Conservation (phyloP, 2,797 vertebrate genomes). For the Limosa lapponica region DNA sequence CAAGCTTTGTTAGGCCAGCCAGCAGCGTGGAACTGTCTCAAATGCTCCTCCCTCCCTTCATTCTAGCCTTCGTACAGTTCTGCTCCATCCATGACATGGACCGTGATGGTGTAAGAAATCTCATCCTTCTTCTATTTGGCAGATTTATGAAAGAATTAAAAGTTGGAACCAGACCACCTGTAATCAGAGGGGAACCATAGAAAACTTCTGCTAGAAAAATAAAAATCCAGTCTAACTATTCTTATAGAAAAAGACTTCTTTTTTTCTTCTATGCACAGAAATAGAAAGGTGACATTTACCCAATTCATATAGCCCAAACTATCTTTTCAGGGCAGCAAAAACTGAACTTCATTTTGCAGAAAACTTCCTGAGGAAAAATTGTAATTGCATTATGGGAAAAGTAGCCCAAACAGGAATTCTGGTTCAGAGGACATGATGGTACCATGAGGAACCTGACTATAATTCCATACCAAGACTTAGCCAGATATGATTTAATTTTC, state of each 20-base stretch:
- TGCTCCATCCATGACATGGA: background rate
- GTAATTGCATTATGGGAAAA: background rate
- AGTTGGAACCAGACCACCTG: background rate
- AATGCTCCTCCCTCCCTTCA: background rate
- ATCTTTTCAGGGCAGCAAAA: background rate
- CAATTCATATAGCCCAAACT: background rate
- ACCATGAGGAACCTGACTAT: background rate
- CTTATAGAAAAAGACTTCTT: background rate
- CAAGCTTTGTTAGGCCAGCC: background rate
- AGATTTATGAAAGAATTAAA: background rate
- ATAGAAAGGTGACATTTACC: background rate
- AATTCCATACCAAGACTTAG: background rate
- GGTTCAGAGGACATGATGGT: background rate
- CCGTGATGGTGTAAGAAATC: background rate
- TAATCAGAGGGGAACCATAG: background rate
- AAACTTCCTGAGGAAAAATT: background rate
- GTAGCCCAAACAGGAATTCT: background rate
- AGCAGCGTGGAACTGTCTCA: background rate
- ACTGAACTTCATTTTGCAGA: background rate
- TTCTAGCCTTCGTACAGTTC: background rate
- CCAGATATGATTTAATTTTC: constrained; percentile 16
- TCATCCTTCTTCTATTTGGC: background rate
- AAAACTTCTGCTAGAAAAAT: background rate
- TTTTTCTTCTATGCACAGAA: background rate
- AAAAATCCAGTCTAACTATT: background rate